Evolutionary conservation across 2,113 vertebrate species (phyloP).

Genomic region (Uropsilus gracilis): DNA sequence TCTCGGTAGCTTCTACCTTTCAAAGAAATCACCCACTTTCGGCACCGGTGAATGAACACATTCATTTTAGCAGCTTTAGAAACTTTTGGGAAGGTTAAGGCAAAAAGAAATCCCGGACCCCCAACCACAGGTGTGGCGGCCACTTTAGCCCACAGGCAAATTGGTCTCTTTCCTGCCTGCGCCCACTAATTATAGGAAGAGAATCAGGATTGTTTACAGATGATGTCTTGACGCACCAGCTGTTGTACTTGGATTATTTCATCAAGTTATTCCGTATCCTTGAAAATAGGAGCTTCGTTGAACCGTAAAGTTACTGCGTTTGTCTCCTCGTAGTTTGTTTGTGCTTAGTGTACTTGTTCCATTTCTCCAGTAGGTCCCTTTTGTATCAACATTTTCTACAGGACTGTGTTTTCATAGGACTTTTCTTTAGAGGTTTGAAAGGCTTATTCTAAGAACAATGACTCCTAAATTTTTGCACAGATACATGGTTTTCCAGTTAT

Average conservation of each 20-base stretch:
- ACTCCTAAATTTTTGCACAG: not conserved
- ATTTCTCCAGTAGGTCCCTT: not conserved
- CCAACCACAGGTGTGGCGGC: not conserved
- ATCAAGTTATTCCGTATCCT: not conserved
- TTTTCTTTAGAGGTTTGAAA: slow-evolving; percentile 27
- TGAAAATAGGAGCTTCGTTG: not conserved
- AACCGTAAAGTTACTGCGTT: not conserved
- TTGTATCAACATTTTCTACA: not conserved
- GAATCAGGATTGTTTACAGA: not conserved
- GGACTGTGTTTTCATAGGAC: not conserved
- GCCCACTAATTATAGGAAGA: not conserved
- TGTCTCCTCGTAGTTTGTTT: not conserved
- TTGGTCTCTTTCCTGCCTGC: not conserved
- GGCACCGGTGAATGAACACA: not conserved
- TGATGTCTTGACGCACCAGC: not conserved
- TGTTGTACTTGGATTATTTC: not conserved
- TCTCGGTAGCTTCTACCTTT: not conserved
- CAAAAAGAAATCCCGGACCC: not conserved
- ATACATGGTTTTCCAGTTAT: not conserved
- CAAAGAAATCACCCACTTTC: not conserved
- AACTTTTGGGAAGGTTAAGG: not conserved
- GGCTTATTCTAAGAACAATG: not conserved
- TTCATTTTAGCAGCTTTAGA: not conserved
- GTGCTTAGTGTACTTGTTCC: not conserved
- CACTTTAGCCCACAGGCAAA: not conserved